Evolutionary conservation across 1,140 invertebrate species (phyloP).

Genomic region (Dendroctonus ponderosae): DNA sequence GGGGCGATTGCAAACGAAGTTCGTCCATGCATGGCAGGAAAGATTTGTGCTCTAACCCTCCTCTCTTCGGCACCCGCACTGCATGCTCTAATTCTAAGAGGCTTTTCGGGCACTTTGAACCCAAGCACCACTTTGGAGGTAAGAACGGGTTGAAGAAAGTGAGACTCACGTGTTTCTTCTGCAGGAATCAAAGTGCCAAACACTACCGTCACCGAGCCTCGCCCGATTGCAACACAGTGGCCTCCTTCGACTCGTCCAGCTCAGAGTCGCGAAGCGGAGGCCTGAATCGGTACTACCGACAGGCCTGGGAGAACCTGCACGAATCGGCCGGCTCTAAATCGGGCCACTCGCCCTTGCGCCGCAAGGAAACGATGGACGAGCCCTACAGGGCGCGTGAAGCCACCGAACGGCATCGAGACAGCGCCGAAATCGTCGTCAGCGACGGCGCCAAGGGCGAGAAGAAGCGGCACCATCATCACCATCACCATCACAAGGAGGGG

Average conservation of each 20-base stretch:
- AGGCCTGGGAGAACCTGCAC: conserved; percentile 90
- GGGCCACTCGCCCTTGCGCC: conserved; percentile 56
- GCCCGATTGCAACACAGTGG: conserved; percentile 84
- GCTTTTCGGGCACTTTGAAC: conserved; percentile 14
- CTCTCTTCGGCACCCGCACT: conserved; percentile 23
- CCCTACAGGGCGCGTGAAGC: conserved; percentile 52
- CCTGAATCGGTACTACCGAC: conserved; percentile 79
- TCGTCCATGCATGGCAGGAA: not conserved
- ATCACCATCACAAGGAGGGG: conserved; percentile 68
- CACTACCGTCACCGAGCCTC: conserved; percentile 83
- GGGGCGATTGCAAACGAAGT: not conserved
- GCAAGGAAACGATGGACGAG: conserved; percentile 71
- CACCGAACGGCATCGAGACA: conserved; percentile 52
- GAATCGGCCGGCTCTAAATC: conserved; percentile 70
- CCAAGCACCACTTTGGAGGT: not conserved
- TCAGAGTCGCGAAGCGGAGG: conserved; percentile 78
- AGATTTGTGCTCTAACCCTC: conserved; percentile 1
- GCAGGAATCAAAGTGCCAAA: conserved; percentile 73
- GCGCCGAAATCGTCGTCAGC: conserved; percentile 78
- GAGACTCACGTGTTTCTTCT: conserved; percentile 20
- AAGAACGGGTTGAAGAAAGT: not conserved
- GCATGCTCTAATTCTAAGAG: conserved; percentile 23
- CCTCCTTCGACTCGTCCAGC: conserved; percentile 80
- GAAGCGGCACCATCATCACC: conserved; percentile 79
- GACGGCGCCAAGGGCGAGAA: conserved; percentile 59